A percentile compares a stretch with the other conserved stretches of the same genome.
Evolutionary conservation across 2,797 vertebrate species (phyloP).

Genomic region (Lophotriccus pileatus): DNA sequence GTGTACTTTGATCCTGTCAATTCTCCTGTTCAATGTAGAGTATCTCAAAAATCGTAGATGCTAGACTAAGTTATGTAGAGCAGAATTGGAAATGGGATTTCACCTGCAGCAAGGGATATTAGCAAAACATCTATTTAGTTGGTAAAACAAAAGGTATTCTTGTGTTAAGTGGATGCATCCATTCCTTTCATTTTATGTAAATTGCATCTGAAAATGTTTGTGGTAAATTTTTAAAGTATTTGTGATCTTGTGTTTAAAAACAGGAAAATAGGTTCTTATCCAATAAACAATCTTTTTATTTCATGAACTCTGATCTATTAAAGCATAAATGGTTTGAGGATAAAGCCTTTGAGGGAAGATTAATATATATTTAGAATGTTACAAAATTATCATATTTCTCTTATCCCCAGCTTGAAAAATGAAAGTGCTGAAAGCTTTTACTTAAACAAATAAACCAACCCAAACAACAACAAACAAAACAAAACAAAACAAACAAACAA

Average conservation of each 20-base stretch:
- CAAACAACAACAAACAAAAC: not conserved
- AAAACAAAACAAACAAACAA: not conserved
- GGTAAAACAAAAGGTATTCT: not conserved
- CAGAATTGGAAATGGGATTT: not conserved
- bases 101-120: not conserved
- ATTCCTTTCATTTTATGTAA: not conserved
- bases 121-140: not conserved
- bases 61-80: not conserved
- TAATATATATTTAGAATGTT: slow-evolving; percentile 4
- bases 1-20: not conserved
- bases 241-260: not conserved
- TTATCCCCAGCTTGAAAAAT: not conserved
- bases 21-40: not conserved
- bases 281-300: not conserved
- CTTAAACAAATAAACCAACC: not conserved
- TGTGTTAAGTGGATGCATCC: not conserved
- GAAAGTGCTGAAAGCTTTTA: not conserved
- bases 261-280: not conserved
- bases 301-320: not conserved
- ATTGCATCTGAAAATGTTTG: not conserved
- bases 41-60: not conserved
- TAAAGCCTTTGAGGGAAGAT: not conserved
- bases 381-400: not conserved
- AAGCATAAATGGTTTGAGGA: not conserved
- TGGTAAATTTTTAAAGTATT: not conserved